phyloP scores from a whole-genome alignment of 2,888 invertebrate species.

The Dusona sp. region DNA sequence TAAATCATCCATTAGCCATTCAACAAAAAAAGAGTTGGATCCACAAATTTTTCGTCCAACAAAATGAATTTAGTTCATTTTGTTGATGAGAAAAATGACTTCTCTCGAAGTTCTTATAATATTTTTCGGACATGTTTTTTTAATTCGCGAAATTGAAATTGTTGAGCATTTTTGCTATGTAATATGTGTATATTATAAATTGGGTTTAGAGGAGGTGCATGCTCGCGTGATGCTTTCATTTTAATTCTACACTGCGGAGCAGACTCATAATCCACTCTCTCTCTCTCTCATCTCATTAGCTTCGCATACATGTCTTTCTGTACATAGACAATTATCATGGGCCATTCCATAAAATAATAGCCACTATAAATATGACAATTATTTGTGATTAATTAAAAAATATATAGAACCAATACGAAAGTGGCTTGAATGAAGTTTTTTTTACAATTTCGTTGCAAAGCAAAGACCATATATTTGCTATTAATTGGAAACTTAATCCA shows the following conservation, averaged over 20 bases:
- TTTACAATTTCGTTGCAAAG: background rate
- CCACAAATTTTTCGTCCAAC: too few relatives aligned
- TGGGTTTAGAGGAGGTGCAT: background rate
- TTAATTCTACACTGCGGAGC: constrained; percentile 20
- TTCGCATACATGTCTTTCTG: constrained; percentile 15
- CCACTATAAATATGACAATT: background rate
- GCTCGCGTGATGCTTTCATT: constrained; percentile 36
- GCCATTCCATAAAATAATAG: background rate
- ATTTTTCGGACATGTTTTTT: background rate
- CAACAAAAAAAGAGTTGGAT: too few relatives aligned
- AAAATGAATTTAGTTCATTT: too few relatives aligned
- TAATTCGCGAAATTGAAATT: background rate
- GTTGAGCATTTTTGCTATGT: background rate
- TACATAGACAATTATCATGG: constrained; percentile 8
- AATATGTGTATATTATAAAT: background rate
- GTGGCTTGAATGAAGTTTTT: background rate
- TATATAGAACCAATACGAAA: background rate
- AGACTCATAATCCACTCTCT: background rate
- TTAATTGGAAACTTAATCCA: background rate
- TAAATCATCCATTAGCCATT: too few relatives aligned
- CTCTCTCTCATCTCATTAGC: constrained; percentile 37
- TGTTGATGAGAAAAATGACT: background rate
- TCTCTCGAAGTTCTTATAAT: background rate
- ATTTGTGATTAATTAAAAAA: background rate
- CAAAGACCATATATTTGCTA: background rate